Percentiles rank a stretch among this genome's conserved stretches.
These are phyloP conservation scores for Macropodus opercularis DNA, from an alignment of 2,797 vertebrate genomes.

Conservation along the genomic window DNA sequence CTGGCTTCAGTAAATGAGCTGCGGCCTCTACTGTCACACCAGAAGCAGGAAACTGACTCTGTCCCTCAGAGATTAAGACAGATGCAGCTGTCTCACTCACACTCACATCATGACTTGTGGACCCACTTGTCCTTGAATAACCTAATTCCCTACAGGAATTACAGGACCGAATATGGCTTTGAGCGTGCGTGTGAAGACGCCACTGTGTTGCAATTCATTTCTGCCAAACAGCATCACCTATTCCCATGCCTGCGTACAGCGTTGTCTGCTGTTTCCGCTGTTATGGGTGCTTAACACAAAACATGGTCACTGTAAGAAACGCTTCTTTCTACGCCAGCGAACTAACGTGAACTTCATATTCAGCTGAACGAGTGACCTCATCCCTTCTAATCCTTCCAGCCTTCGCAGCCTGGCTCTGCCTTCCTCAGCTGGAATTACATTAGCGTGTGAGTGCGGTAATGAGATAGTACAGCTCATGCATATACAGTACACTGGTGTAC, in stretches of 20 bases:
- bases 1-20: constrained; percentile 1
- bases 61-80: constrained; percentile 38
- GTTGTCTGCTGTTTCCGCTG: neutral
- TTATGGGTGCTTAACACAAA: neutral
- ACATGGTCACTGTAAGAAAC: neutral
- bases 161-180: neutral
- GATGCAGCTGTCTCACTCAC: constrained; percentile 42
- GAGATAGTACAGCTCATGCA: constrained; percentile 25
- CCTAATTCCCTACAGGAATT: neutral
- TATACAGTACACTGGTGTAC: neutral
- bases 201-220: too few relatives aligned
- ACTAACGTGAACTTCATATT: constrained; percentile 16
- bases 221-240: too few relatives aligned
- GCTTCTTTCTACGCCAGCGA: neutral
- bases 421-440: constrained; percentile 41
- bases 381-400: constrained; percentile 22
- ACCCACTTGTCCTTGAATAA: constrained; percentile 34
- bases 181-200: too few relatives aligned
- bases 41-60: constrained; percentile 49
- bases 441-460: constrained; percentile 30
- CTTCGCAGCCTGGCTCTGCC: constrained; percentile 17
- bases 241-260: too few relatives aligned
- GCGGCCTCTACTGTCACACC: constrained; percentile 37
- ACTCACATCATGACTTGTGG: constrained; percentile 9
- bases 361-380: constrained; percentile 29